Evolutionary conservation across 1,140 invertebrate species (phyloP).

Genomic region (Meteorus sp.): DNA sequence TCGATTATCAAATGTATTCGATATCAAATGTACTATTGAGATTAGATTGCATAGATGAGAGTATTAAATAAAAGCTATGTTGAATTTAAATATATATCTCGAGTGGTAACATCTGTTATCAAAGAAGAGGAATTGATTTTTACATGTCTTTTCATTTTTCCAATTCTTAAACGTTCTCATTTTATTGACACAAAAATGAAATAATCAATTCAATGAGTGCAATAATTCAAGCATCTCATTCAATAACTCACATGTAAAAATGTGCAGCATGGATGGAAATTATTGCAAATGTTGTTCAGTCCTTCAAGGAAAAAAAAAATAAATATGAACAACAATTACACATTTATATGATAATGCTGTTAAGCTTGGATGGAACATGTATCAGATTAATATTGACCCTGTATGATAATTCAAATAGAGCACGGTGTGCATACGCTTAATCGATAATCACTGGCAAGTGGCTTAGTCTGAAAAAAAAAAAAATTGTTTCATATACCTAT

Average conservation of each 20-base stretch:
- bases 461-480: slow-evolving; percentile 29
- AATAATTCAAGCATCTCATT: too few relatives aligned
- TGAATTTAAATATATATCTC: slow-evolving; percentile 46
- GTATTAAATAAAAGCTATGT: slow-evolving; percentile 53
- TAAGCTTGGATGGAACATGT: slow-evolving; percentile 1
- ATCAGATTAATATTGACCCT: slow-evolving; percentile 12
- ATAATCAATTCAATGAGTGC: too few relatives aligned
- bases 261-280: too few relatives aligned
- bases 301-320: too few relatives aligned
- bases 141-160: slow-evolving; percentile 14
- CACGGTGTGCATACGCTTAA: slow-evolving; percentile 38
- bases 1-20: slow-evolving; percentile 50
- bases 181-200: too few relatives aligned
- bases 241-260: too few relatives aligned
- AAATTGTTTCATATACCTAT: too few relatives aligned
- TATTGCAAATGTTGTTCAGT: too few relatives aligned
- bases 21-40: slow-evolving; percentile 50
- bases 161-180: background rate
- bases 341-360: too few relatives aligned
- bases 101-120: slow-evolving; percentile 51
- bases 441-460: slow-evolving; percentile 48
- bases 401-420: slow-evolving; percentile 20
- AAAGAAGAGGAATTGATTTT: background rate
- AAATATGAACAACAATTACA: too few relatives aligned
- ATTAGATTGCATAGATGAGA: slow-evolving; percentile 57